Conservation (phyloP, 2,797 vertebrate genomes). For the Protonibea diacanthus region DNA sequence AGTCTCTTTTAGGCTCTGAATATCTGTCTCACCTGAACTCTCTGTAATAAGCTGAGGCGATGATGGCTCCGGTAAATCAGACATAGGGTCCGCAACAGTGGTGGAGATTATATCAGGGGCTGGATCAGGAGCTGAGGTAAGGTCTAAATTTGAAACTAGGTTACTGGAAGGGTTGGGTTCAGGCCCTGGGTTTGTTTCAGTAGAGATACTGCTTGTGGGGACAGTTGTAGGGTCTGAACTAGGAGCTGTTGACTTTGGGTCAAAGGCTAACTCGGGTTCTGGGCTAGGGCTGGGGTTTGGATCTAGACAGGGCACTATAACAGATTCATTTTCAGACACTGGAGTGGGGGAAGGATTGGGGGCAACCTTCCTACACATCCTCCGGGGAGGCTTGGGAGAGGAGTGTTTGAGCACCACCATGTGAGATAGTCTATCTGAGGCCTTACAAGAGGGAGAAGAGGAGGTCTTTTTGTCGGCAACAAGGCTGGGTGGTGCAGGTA, state of each 20-base stretch:
- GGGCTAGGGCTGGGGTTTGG: slow-evolving; percentile 40
- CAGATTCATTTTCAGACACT: slow-evolving; percentile 63
- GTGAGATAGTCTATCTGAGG: slow-evolving; percentile 82
- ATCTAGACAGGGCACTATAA: slow-evolving; percentile 33
- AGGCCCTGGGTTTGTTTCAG: slow-evolving; percentile 18
- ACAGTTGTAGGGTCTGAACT: slow-evolving; percentile 46
- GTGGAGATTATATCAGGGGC: slow-evolving; percentile 38
- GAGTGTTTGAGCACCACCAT: slow-evolving; percentile 89
- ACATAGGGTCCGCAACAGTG: slow-evolving; percentile 28
- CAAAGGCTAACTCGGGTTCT: slow-evolving; percentile 59
- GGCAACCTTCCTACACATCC: slow-evolving; percentile 85
- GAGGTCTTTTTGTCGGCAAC: slow-evolving; percentile 82
- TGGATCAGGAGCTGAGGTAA: slow-evolving; percentile 48
- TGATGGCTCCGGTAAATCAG: slow-evolving; percentile 55
- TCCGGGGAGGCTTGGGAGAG: slow-evolving; percentile 87
- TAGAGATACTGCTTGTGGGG: background rate
- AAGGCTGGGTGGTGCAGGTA: slow-evolving; percentile 73
- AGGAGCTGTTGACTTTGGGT: slow-evolving; percentile 49
- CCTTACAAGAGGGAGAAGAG: slow-evolving; percentile 75
- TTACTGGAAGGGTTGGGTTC: slow-evolving; percentile 42
- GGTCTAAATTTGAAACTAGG: slow-evolving; percentile 40
- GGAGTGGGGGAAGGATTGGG: slow-evolving; percentile 47
- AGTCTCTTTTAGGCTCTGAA: slow-evolving; percentile 42
- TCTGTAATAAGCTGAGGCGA: slow-evolving; percentile 47
- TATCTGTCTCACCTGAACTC: slow-evolving; percentile 29